Base-by-base conservation (phyloP, 2,797 vertebrate genomes). In the Xenentodon cancila region DNA sequence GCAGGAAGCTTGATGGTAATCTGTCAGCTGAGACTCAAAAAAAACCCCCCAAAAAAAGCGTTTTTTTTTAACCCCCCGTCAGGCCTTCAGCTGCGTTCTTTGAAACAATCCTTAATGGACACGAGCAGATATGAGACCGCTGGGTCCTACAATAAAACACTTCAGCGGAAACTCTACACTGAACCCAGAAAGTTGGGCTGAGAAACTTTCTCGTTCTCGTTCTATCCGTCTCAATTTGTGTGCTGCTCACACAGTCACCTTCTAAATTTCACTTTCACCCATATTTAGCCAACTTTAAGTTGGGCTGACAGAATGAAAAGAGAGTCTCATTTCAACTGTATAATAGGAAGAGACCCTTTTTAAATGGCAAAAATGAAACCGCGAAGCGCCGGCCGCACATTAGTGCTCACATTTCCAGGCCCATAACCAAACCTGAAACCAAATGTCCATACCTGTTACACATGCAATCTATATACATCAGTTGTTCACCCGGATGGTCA, bases 391-490 rank as follows among this genome's bases (percentile, higher is more conserved):
- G 55, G 71, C 9, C 1, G 17, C 60, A 18, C 85, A 80, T 92
- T 81, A 69, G 62, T 17, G 59, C 65, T 76, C 67, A 42, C 82
- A 42, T 82, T 90, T 89, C 86, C 84, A 64, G 55, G 43, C 43
- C 66, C 44, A 15, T 86, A 88, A 89, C 59, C 25, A 73, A 68
- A 75, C 6, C 86, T 81, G 86, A 92, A 91, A 92, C 71, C 76
- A 87, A 86, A 69, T 20, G 75, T 91, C 90, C 79, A 84, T 88
- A 87, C 22, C 62, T 84, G 73, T 93, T 93, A 91, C 20, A 73
- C 3, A 32, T 32, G 30, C 30, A 86, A 93, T 93, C 92, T 90
- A 87, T 90, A 91, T 77, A 80, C 75, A 90, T 91, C 78, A 78
- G 61, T 55, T 69, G 73, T 75, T 83, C 44, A 62, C 54, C 45